phyloP scores from a whole-genome alignment of 1,140 invertebrate species.

The Aplysia californica region DNA sequence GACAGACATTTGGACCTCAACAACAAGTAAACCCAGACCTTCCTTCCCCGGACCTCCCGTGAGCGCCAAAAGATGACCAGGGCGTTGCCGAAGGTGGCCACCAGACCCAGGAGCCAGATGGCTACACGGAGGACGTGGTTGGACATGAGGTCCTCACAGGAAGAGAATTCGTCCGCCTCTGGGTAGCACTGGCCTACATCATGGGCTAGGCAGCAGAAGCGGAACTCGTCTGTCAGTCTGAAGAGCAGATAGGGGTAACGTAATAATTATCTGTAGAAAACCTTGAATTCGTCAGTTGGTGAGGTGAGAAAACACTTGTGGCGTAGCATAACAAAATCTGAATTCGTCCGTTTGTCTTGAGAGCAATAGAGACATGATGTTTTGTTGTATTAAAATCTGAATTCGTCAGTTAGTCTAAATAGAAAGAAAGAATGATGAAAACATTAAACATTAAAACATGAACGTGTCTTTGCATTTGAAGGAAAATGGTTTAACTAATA shows the following conservation, averaged over 20 bases:
- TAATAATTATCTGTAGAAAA: too few species aligned
- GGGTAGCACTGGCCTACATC: conserved; percentile 67
- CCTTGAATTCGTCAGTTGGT: too few species aligned
- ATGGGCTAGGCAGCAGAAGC: conserved; percentile 71
- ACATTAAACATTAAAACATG: not conserved
- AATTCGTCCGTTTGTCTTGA: too few species aligned
- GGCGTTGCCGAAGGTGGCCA: conserved; percentile 75
- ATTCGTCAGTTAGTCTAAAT: not conserved
- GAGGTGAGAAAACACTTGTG: too few species aligned
- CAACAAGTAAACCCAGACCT: too few species aligned
- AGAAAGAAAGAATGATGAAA: not conserved
- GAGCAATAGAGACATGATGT: too few species aligned
- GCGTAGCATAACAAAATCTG: too few species aligned
- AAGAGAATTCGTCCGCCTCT: conserved; percentile 71
- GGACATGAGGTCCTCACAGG: conserved; percentile 74
- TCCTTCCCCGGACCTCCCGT: conserved; percentile 53
- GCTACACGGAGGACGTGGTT: conserved; percentile 71
- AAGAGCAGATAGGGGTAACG: not conserved
- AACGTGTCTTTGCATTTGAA: not conserved
- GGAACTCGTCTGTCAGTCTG: conserved; percentile 70
- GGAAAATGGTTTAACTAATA: not conserved
- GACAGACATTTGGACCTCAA: too few species aligned
- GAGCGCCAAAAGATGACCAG: conserved; percentile 75
- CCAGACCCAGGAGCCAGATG: conserved; percentile 77
- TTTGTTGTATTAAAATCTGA: too few species aligned